A percentile compares a stretch with the other conserved stretches of the same genome.
These are phyloP conservation scores for Tetramorium bicarinatum DNA, from an alignment of 2,888 invertebrate species.

Conservation along the genomic window DNA sequence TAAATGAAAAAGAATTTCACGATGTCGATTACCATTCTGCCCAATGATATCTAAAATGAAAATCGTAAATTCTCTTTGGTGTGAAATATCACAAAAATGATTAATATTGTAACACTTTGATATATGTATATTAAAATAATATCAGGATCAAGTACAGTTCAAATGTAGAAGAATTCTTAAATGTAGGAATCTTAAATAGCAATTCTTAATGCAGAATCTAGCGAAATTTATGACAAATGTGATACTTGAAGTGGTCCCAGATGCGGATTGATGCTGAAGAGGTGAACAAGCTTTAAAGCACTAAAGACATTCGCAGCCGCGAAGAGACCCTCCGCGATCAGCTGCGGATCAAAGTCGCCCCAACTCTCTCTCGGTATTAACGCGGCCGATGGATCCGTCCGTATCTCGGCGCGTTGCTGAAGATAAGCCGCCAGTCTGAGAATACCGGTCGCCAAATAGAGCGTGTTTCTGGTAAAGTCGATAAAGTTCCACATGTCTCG, in stretches of 20 bases:
- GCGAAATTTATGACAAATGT: neutral
- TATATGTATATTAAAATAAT: neutral
- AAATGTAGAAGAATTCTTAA: neutral
- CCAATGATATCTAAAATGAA: slow-evolving; percentile 94
- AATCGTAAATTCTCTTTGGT: neutral
- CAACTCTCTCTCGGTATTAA: slow-evolving; percentile 94
- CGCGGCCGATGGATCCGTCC: slow-evolving; percentile 90
- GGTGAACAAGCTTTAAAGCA: slow-evolving; percentile 95
- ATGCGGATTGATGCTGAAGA: slow-evolving; percentile 97
- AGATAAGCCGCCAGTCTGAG: slow-evolving; percentile 91
- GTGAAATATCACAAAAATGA: neutral
- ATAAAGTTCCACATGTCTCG: slow-evolving; percentile 99
- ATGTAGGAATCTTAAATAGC: neutral
- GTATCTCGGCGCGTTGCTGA: slow-evolving; percentile 91
- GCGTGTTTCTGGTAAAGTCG: slow-evolving; percentile 95
- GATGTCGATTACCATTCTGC: slow-evolving; percentile 96
- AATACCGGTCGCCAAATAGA: slow-evolving; percentile 92
- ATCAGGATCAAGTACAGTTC: neutral
- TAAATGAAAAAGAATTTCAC: slow-evolving; percentile 97
- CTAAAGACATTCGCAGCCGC: slow-evolving; percentile 98
- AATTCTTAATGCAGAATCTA: neutral
- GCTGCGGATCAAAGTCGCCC: slow-evolving; percentile 97
- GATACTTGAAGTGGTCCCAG: slow-evolving; percentile 93
- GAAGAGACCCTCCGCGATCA: slow-evolving; percentile 97
- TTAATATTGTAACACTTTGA: neutral